Conservation (phyloP, 2,797 vertebrate genomes). For the Falco novaeseelandiae region DNA sequence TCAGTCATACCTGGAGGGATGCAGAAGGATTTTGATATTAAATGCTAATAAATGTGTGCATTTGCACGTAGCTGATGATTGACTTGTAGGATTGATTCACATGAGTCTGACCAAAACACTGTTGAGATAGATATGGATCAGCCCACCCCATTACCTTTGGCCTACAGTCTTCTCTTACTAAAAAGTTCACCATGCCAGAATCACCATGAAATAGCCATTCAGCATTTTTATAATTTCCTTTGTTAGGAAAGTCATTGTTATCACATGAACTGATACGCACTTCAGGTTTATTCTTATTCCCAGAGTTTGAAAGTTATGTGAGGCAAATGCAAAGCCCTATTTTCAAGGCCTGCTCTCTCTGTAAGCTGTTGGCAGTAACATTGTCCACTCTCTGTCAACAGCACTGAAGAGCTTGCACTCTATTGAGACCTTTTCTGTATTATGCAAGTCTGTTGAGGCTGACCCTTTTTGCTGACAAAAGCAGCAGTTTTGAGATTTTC, state of each 20-base stretch:
- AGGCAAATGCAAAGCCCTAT: background rate
- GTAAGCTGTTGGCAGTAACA: background rate
- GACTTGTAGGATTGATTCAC: fast-evolving
- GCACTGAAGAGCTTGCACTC: background rate
- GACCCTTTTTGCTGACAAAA: background rate
- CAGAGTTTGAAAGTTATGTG: background rate
- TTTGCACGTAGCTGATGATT: background rate
- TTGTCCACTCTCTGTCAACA: background rate
- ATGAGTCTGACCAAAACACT: background rate
- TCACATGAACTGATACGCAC: background rate
- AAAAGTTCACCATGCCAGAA: background rate
- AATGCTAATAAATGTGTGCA: background rate
- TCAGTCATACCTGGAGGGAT: background rate
- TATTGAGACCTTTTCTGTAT: background rate
- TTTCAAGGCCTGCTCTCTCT: background rate
- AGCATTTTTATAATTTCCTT: background rate
- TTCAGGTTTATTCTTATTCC: background rate
- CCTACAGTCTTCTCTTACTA: background rate
- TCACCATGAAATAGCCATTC: background rate
- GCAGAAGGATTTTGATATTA: background rate
- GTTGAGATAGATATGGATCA: background rate
- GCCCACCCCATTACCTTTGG: background rate
- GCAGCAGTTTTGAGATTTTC: background rate
- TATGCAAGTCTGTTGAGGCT: background rate
- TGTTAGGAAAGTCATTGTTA: background rate